These are phyloP conservation scores for Virgularia gustaviana DNA, from an alignment of 92 coral and sea anemone species.

Conservation along the genomic window DNA sequence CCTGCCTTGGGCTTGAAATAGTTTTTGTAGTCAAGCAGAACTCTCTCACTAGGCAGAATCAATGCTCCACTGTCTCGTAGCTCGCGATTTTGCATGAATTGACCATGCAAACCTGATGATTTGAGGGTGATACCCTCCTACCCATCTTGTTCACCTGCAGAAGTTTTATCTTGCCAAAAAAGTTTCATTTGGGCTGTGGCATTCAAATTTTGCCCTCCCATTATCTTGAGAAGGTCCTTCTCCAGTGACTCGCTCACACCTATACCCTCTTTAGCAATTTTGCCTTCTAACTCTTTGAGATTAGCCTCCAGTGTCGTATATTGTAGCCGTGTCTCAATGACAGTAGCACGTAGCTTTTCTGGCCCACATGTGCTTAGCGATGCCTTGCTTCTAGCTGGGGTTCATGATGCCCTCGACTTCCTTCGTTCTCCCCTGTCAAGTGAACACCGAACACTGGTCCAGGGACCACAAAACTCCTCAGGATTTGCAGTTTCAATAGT, in stretches of 20 bases:
- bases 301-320: neutral
- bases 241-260: neutral
- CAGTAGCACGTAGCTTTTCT: neutral
- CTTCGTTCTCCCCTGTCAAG: no score
- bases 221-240: neutral
- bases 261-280: neutral
- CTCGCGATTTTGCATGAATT: no score
- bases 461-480: neutral
- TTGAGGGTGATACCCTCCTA: no score
- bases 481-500: neutral
- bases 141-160: neutral
- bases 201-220: no score
- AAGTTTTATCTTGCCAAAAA: no score
- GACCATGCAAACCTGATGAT: no score
- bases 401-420: neutral
- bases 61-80: no score
- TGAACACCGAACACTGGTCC: neutral
- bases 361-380: constrained; percentile 6
- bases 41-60: neutral
- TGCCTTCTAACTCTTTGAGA: neutral
- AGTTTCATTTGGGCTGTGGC: no score
- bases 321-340: neutral
- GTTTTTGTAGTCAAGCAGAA: neutral
- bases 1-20: neutral
- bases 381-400: constrained; percentile 9